phyloP scores from a whole-genome alignment of 2,113 vertebrate species.

The Diadophis punctatus region DNA sequence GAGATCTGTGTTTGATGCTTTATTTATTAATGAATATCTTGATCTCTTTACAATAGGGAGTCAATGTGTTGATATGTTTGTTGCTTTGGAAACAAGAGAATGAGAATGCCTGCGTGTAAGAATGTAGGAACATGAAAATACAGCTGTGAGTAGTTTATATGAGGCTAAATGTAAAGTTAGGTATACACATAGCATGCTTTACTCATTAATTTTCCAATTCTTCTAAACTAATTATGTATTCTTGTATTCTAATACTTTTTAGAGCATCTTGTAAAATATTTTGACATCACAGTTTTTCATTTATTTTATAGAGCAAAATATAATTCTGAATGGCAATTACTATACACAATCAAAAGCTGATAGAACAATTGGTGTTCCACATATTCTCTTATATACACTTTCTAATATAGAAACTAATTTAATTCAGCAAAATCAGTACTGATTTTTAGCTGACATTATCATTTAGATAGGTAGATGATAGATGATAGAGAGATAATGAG shows the following conservation, averaged over 20 bases:
- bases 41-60: slow-evolving; percentile 27
- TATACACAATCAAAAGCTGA: not conserved
- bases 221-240: not conserved
- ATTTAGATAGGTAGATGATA: not conserved
- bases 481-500: not conserved
- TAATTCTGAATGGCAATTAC: not conserved
- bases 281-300: slow-evolving; percentile 10
- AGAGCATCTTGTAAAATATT: not conserved
- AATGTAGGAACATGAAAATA: not conserved
- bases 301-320: not conserved
- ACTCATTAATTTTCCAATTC: not conserved
- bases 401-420: not conserved
- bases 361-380: not conserved
- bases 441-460: not conserved
- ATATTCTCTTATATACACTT: not conserved
- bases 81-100: slow-evolving; percentile 11
- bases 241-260: not conserved
- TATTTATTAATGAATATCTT: slow-evolving; percentile 20
- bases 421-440: not conserved
- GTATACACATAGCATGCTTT: not conserved
- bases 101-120: slow-evolving; percentile 6
- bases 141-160: not conserved
- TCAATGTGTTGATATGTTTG: slow-evolving; percentile 6
- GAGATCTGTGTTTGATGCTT: slow-evolving; percentile 9
- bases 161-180: not conserved